A percentile compares a stretch with the other conserved stretches of the same genome.
Evolutionary conservation across 2,888 invertebrate species (phyloP).

Genomic region (Nasonia oneida): DNA sequence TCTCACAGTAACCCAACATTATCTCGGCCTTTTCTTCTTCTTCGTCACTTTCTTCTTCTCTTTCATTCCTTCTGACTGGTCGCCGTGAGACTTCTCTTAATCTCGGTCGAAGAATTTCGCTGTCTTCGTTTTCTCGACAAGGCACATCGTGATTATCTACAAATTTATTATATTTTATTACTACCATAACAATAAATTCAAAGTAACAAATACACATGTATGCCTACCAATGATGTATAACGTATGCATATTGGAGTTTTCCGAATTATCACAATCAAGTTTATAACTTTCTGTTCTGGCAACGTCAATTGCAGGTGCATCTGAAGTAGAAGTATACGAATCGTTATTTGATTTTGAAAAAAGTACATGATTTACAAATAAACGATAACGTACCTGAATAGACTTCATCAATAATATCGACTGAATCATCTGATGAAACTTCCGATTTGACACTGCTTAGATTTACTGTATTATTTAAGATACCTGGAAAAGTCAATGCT

Average conservation of each 20-base stretch:
- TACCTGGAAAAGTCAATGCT: not conserved
- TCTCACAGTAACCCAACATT: constrained; percentile 30
- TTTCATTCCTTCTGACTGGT: not conserved
- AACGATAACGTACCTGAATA: not conserved
- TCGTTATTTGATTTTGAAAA: not conserved
- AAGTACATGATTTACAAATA: not conserved
- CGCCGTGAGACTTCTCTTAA: not conserved
- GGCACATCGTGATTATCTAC: not conserved
- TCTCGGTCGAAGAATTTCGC: not conserved
- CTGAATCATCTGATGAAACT: constrained; percentile 5
- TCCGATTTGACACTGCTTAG: constrained; percentile 11
- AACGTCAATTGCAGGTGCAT: not conserved
- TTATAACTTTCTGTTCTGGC: not conserved
- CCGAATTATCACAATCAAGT: not conserved
- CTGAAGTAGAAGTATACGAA: not conserved
- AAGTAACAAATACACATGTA: not conserved
- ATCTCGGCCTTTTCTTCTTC: not conserved
- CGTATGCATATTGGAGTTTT: not conserved
- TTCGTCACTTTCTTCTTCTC: not conserved
- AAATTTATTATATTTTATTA: not conserved
- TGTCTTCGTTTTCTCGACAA: not conserved
- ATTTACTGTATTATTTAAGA: not conserved
- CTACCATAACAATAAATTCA: not conserved
- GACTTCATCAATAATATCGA: constrained; percentile 7
- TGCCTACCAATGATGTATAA: not conserved